Evolutionary conservation across 1,140 invertebrate species (phyloP).

Genomic region (Cotesia vestalis): DNA sequence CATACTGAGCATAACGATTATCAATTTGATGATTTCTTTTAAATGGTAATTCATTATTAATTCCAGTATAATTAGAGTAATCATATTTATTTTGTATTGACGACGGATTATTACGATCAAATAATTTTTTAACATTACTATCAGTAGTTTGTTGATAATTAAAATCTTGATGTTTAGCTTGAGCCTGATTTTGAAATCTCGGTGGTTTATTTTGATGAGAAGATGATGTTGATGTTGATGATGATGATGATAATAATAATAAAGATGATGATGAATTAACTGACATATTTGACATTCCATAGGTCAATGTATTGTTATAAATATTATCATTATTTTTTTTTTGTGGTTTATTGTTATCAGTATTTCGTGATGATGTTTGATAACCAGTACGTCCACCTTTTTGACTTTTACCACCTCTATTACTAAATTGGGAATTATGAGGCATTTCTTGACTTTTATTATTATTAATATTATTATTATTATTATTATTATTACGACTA

Average conservation of each 20-base stretch:
- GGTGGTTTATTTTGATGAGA: conserved; percentile 58
- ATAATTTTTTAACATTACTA: conserved; percentile 38
- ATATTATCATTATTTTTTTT: conserved; percentile 41
- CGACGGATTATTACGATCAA: conserved; percentile 46
- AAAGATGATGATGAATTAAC: conserved; percentile 23
- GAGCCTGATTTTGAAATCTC: conserved; percentile 52
- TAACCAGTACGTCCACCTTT: conserved; percentile 48
- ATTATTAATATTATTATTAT: conserved; percentile 35
- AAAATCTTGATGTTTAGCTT: conserved; percentile 47
- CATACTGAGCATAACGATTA: conserved; percentile 41
- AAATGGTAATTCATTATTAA: conserved; percentile 27
- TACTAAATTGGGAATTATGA: not conserved
- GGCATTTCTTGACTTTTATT: conserved; percentile 37
- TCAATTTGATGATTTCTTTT: conserved; percentile 40
- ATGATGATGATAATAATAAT: too few relatives aligned
- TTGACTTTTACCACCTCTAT: conserved; percentile 40
- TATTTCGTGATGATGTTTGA: conserved; percentile 55
- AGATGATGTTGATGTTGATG: too few relatives aligned
- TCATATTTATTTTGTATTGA: conserved; percentile 39
- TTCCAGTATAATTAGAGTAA: conserved; percentile 18
- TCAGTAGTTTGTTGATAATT: conserved; percentile 46
- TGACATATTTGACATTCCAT: conserved; percentile 5
- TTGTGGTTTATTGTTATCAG: conserved; percentile 50
- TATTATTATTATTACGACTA: conserved; percentile 45
- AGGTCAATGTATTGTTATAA: conserved; percentile 31